These are phyloP conservation scores for Heliconius hortense DNA, from an alignment of 2,888 invertebrate species.

Conservation along the genomic window DNA sequence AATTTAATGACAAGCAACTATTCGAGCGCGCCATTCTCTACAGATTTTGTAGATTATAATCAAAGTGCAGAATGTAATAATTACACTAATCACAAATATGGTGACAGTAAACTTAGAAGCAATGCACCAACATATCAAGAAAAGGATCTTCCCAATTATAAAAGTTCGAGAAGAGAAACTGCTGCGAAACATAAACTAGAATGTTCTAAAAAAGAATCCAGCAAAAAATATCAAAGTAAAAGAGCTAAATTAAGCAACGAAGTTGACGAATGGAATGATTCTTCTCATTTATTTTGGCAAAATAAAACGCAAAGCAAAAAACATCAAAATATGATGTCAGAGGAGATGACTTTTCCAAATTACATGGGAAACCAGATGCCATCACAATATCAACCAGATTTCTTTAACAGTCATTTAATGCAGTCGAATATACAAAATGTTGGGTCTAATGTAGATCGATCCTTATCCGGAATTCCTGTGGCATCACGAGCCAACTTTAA, in stretches of 20 bases:
- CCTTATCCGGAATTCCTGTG: conserved; percentile 65
- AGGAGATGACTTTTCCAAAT: conserved; percentile 70
- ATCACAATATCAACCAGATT: conserved; percentile 71
- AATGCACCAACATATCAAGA: conserved; percentile 64
- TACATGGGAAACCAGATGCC: conserved; percentile 72
- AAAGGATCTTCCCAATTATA: conserved; percentile 61
- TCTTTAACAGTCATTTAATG: conserved; percentile 73
- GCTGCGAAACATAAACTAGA: conserved; percentile 75
- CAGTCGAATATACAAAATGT: conserved; percentile 68
- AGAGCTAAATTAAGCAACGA: conserved; percentile 65
- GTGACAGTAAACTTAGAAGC: conserved; percentile 72
- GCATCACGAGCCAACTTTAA: conserved; percentile 87
- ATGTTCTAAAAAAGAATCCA: conserved; percentile 74
- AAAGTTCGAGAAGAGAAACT: conserved; percentile 67
- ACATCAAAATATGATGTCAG: conserved; percentile 65
- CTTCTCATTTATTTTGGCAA: conserved; percentile 68
- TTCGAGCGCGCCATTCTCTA: conserved; percentile 64
- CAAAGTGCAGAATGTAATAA: conserved; percentile 73
- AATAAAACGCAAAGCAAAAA: conserved; percentile 65
- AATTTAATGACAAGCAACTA: conserved; percentile 74
- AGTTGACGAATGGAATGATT: conserved; percentile 71
- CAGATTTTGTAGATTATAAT: conserved; percentile 74
- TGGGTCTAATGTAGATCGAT: conserved; percentile 64
- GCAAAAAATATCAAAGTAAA: conserved; percentile 73
- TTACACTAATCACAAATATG: conserved; percentile 72